phyloP scores from a whole-genome alignment of 2,888 invertebrate genomes.

The Aethes cnicana region DNA sequence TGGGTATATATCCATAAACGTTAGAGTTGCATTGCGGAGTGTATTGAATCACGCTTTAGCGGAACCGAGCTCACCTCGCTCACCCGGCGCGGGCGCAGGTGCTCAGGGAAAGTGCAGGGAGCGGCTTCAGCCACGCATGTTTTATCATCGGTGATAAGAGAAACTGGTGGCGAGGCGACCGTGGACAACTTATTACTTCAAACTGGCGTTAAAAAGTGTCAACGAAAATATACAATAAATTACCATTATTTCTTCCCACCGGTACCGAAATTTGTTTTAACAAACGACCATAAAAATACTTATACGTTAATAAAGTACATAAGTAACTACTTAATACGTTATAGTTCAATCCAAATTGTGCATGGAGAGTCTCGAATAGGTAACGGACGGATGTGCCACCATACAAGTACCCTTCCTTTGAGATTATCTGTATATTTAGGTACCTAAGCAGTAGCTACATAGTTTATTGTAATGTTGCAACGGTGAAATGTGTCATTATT shows the following conservation, averaged over 20 bases:
- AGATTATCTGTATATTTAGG: background rate
- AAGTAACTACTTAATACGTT: too few relatives aligned
- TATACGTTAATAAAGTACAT: too few relatives aligned
- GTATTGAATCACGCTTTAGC: slow-evolving; percentile 62
- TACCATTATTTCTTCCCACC: slow-evolving; percentile 37
- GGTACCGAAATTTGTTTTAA: too few relatives aligned
- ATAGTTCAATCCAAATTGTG: too few relatives aligned
- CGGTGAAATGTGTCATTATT: slow-evolving; percentile 37
- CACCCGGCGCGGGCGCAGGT: slow-evolving; percentile 44
- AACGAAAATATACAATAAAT: slow-evolving; percentile 33
- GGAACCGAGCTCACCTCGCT: slow-evolving; percentile 63
- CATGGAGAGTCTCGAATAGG: too few relatives aligned
- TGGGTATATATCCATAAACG: slow-evolving; percentile 56
- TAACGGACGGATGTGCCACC: too few relatives aligned
- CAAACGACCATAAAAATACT: too few relatives aligned
- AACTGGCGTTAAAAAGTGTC: slow-evolving; percentile 42
- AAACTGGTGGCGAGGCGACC: slow-evolving; percentile 60
- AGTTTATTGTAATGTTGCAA: slow-evolving; percentile 11
- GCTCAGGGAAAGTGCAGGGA: slow-evolving; percentile 74
- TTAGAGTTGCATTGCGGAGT: slow-evolving; percentile 53
- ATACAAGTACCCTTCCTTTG: too few relatives aligned
- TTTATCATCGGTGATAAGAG: slow-evolving; percentile 78
- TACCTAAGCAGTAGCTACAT: background rate
- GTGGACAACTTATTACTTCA: slow-evolving; percentile 59
- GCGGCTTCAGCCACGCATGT: slow-evolving; percentile 72